These are phyloP conservation scores for Nephrotoma guestfalica DNA, from an alignment of 2,888 invertebrate genomes.

Conservation along the genomic window DNA sequence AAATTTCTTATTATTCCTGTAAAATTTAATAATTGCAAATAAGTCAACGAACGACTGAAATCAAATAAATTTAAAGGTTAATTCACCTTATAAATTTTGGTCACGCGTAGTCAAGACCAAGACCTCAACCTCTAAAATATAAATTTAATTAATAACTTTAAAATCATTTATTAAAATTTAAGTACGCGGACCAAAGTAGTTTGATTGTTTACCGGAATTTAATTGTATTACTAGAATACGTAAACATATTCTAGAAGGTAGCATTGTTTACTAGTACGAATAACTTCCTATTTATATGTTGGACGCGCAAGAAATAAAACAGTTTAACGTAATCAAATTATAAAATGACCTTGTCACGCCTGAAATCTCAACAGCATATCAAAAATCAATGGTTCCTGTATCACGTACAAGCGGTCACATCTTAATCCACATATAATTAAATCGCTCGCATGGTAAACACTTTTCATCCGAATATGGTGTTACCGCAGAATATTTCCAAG, in stretches of 20 bases:
- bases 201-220: not conserved
- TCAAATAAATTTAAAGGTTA: not conserved
- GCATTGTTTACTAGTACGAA: not conserved
- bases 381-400: not conserved
- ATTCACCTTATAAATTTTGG: not conserved
- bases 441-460: not conserved
- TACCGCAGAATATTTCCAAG: not conserved
- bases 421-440: not conserved
- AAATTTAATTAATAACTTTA: not conserved
- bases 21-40: too few species aligned
- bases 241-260: not conserved
- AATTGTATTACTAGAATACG: not conserved
- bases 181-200: not conserved
- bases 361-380: not conserved
- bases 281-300: not conserved
- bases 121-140: not conserved
- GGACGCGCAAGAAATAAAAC: not conserved
- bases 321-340: not conserved
- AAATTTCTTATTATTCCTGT: too few species aligned
- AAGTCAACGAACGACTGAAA: too few species aligned
- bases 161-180: not conserved
- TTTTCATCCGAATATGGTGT: not conserved
- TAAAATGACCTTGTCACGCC: not conserved
- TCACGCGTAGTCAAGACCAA: not conserved
- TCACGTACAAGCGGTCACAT: not conserved